Percentiles rank a stretch among this genome's conserved stretches.
These are phyloP conservation scores for Chionis minor DNA, from an alignment of 2,113 vertebrate species.

Conservation along the genomic window DNA sequence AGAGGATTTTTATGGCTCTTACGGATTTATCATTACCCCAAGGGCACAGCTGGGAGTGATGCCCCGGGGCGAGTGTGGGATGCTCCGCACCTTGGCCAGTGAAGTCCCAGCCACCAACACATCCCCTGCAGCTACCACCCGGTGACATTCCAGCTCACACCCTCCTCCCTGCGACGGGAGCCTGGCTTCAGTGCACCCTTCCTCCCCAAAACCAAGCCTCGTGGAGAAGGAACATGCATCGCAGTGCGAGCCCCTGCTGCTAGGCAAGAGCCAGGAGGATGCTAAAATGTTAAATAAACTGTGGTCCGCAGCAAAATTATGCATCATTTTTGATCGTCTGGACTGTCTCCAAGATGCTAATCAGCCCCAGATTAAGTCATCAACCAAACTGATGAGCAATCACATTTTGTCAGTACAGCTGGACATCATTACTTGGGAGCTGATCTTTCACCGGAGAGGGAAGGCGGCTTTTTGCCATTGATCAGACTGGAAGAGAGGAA, in stretches of 20 bases:
- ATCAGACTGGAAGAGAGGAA: background rate
- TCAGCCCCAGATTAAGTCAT: slow-evolving; percentile 63
- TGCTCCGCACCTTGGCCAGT: background rate
- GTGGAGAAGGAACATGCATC: rapidly evolving
- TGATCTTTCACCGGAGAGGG: background rate
- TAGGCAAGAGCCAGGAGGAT: background rate
- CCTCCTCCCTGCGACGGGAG: background rate
- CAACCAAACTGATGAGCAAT: slow-evolving; percentile 56
- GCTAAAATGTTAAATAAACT: background rate
- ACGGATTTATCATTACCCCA: background rate
- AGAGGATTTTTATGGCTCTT: background rate
- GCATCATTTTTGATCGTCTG: slow-evolving; percentile 25
- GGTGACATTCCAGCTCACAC: background rate
- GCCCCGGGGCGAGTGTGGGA: rapidly evolving
- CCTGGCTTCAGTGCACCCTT: background rate
- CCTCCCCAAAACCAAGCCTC: background rate
- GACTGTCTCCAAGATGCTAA: slow-evolving; percentile 41
- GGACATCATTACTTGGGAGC: slow-evolving; percentile 33
- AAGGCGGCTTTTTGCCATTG: background rate
- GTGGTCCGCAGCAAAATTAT: background rate
- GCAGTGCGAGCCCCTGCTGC: rapidly evolving
- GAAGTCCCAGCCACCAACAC: rapidly evolving
- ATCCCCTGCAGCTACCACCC: rapidly evolving
- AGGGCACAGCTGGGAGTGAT: background rate
- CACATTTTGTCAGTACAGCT: slow-evolving; percentile 41